Base-by-base conservation (phyloP, 2,797 vertebrate species). In the Pseudochaenichthys georgianus region DNA sequence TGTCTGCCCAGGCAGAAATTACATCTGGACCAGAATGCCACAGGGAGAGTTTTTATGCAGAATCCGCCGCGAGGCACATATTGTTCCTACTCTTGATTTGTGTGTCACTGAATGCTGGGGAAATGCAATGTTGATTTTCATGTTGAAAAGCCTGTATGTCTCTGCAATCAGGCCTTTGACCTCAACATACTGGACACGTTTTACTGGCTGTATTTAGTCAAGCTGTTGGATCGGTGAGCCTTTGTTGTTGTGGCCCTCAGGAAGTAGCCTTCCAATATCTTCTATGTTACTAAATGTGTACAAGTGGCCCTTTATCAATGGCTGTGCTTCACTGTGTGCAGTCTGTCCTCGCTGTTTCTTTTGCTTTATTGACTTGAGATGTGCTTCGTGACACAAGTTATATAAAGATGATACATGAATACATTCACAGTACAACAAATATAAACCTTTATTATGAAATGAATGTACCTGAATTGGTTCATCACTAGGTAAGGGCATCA, bases 1-100 rank as follows among this genome's bases (percentile, higher is more conserved):
- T 79, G 53, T 51, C 31, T 16, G 64, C 10, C 21, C 47, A 52
- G 34, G 47, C 54, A 73, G 64, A 79, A 83, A 84, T 79, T 70
- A 58, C 70, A 83, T 73, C 47, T 73, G 48, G 5, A 52, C 79
- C 31, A 67, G 47, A 81, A 53, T 59, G 54, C 68, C 70, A 52
- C 61, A 59, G 61, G 34, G 19, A 59, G 64, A 45, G 54, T 50
- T 64, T 69, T 82, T 57, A 54, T 78, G 66, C 31, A 64, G 62
- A 82, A 73, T 73, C 73, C 69, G 70, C 86, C 19, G 1, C 54
- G 9, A 68, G 71, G 70, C 31, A 46, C 48, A 41, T 70, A 62
- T 72, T 38, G 31, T 59, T 38, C n/a, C 59, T 45, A 13, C 64
- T 81, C 52, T 67, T 75, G 65, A 77, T 73, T 81, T 57, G 70